phyloP scores from a whole-genome alignment of 2,888 invertebrate genomes.

The Panzeria rudis region DNA sequence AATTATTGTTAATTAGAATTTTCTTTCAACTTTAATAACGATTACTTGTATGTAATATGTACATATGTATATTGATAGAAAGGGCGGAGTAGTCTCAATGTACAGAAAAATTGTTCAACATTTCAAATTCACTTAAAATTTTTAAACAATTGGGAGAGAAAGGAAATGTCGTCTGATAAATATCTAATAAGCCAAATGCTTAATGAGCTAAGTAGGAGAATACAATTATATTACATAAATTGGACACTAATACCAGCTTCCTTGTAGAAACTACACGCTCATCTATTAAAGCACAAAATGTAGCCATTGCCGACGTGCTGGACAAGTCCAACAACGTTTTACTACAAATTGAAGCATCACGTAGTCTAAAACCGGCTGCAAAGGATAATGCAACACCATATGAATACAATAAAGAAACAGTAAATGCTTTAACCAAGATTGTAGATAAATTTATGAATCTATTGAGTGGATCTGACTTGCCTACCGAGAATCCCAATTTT shows the following conservation, averaged over 20 bases:
- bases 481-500: constrained; percentile 69
- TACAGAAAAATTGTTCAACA: too few relatives aligned
- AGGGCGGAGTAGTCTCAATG: too few relatives aligned
- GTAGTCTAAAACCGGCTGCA: constrained; percentile 53
- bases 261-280: constrained; percentile 73
- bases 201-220: constrained; percentile 76
- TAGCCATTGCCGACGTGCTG: constrained; percentile 77
- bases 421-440: constrained; percentile 76
- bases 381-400: constrained; percentile 62
- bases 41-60: too few relatives aligned
- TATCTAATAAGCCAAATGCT: constrained; percentile 76
- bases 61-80: too few relatives aligned
- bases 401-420: constrained; percentile 75
- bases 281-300: constrained; percentile 75
- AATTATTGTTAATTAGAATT: too few relatives aligned
- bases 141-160: too few relatives aligned
- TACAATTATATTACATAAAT: neutral
- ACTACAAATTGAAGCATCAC: constrained; percentile 78
- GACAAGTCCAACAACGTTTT: constrained; percentile 80
- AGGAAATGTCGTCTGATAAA: constrained; percentile 54
- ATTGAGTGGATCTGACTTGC: constrained; percentile 57
- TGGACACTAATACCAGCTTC: neutral
- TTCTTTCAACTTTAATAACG: too few relatives aligned
- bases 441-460: constrained; percentile 76
- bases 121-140: too few relatives aligned